Conservation (phyloP, 2,797 vertebrate species). For the Holocentrus rufus region DNA sequence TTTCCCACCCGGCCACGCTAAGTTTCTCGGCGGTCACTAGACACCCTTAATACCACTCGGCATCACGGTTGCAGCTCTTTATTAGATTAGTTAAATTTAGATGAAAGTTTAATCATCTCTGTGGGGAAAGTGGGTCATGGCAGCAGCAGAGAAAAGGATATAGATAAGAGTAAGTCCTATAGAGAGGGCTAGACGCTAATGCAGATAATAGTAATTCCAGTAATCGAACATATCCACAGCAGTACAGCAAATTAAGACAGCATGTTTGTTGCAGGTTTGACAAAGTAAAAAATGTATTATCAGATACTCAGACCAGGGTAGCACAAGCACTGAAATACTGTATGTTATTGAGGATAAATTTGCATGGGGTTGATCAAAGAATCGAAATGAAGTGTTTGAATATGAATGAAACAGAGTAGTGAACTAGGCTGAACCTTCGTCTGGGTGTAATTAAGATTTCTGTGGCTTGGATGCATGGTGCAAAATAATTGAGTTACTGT, state of each 20-base stretch:
- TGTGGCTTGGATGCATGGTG: no score
- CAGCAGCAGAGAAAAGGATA: constrained; percentile 8
- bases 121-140: constrained; percentile 22
- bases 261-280: not conserved
- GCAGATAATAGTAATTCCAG: constrained; percentile 31
- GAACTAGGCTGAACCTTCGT: no score
- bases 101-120: constrained; percentile 45
- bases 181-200: constrained; percentile 17
- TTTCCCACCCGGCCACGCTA: no score
- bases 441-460: no score
- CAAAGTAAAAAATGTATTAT: no score
- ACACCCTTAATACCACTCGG: no score
- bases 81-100: constrained; percentile 14
- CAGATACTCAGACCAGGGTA: not conserved
- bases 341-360: not conserved
- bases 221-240: constrained; percentile 20
- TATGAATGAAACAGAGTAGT: no score
- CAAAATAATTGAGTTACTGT: no score
- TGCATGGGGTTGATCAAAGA: constrained; percentile 28
- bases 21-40: no score
- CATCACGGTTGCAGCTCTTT: constrained; percentile 5
- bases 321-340: not conserved
- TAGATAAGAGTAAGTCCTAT: not conserved
- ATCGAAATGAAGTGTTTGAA: no score
- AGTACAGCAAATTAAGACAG: constrained; percentile 18